Evolutionary conservation across 2,113 vertebrate species (phyloP).

Genomic region (Copsychus sechellarum): DNA sequence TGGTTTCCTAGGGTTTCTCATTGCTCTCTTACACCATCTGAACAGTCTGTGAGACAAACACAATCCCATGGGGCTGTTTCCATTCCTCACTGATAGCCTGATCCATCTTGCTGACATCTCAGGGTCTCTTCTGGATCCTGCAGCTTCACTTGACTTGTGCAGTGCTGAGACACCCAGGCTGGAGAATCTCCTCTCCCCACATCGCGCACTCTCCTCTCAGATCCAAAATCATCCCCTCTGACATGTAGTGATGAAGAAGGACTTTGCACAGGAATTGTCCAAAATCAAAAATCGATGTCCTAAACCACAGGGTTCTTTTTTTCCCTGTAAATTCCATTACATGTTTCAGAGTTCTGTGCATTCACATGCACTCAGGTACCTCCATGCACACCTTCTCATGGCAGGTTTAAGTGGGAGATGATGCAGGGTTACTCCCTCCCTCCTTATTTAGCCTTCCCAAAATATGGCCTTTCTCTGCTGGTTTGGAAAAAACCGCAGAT

Average conservation of each 20-base stretch:
- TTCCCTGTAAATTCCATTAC: background rate
- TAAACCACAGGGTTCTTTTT: background rate
- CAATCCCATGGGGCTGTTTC: background rate
- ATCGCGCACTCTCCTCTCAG: background rate
- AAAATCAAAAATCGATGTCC: background rate
- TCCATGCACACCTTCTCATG: accelerated
- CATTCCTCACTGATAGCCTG: background rate
- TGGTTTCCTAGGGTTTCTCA: background rate
- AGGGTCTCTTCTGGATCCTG: background rate
- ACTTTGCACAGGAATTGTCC: background rate
- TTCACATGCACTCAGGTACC: background rate
- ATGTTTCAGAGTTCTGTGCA: background rate
- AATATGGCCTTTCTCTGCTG: background rate
- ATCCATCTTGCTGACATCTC: background rate
- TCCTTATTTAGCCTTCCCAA: background rate
- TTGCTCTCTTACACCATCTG: background rate
- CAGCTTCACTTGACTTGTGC: background rate
- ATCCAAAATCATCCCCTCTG: background rate
- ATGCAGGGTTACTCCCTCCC: background rate
- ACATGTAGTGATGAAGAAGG: background rate
- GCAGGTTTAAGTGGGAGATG: background rate
- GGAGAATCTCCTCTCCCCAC: background rate
- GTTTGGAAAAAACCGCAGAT: background rate
- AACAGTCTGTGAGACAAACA: accelerated
- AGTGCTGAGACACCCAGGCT: background rate